These are phyloP conservation scores for Myodes glareolus DNA, from an alignment of 2,113 vertebrate species.

Conservation along the genomic window DNA sequence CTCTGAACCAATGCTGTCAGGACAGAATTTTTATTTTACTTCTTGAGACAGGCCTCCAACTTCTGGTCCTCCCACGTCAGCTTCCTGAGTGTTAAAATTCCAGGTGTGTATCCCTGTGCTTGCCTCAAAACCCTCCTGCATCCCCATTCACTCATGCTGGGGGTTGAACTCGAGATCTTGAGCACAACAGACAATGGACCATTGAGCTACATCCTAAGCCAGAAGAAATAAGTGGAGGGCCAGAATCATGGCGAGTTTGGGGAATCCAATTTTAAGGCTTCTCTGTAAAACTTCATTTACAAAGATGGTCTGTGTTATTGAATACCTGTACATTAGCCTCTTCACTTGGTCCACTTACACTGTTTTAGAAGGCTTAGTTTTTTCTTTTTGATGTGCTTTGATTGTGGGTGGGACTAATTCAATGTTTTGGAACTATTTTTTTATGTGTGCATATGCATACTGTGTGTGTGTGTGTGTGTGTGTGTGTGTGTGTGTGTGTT, in stretches of 20 bases:
- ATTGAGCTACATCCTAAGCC: background rate
- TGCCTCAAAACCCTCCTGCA: background rate
- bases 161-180: background rate
- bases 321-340: background rate
- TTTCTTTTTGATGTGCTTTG: background rate
- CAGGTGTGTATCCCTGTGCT: background rate
- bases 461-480: background rate
- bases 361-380: background rate
- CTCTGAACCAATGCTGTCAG: background rate
- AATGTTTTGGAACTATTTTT: background rate
- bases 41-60: background rate
- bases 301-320: background rate
- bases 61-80: background rate
- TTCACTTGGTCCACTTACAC: background rate
- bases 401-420: background rate
- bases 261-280: background rate
- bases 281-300: background rate
- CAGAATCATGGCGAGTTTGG: background rate
- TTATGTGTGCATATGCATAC: background rate
- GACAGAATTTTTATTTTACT: background rate
- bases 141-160: background rate
- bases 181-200: background rate
- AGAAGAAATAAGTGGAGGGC: background rate
- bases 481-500: background rate
- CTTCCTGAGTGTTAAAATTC: background rate